Evolutionary conservation across 2,888 invertebrate genomes (phyloP).

Genomic region (Petrolisthes manimaculis): DNA sequence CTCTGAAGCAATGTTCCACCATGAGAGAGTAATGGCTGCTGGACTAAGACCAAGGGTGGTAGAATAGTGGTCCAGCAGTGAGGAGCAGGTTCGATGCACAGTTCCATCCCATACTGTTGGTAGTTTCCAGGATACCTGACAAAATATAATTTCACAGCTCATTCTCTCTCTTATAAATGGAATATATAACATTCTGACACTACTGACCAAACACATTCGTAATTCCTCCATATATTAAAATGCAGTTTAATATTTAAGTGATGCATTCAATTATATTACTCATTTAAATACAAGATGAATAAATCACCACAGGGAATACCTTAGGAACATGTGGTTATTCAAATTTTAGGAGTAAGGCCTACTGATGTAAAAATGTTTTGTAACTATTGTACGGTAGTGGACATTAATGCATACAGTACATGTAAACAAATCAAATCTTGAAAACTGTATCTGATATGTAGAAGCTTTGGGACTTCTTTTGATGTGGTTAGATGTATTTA

Average conservation of each 20-base stretch:
- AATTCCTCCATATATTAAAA: neutral
- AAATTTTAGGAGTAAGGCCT: too few species aligned
- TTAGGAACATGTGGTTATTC: too few species aligned
- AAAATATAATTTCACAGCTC: neutral
- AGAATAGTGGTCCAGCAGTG: conserved; percentile 34
- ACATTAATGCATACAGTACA: too few species aligned
- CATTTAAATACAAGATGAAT: neutral
- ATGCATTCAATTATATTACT: neutral
- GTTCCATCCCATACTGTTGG: conserved; percentile 25
- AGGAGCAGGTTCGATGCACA: conserved; percentile 3
- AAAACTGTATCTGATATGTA: too few species aligned
- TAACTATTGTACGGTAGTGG: too few species aligned
- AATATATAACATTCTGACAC: neutral
- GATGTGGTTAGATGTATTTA: too few species aligned
- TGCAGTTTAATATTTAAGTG: neutral
- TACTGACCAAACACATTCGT: neutral
- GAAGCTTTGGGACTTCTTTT: too few species aligned
- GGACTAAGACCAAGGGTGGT: conserved; percentile 36
- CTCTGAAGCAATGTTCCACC: conserved; percentile 49
- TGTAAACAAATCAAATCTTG: too few species aligned
- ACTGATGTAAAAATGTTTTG: too few species aligned
- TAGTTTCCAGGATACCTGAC: neutral
- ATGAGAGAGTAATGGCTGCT: conserved; percentile 22
- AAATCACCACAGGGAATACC: too few species aligned
- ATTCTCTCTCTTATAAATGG: neutral